phyloP scores from a whole-genome alignment of 2,888 invertebrate species.

The Antheraea assamensis region DNA sequence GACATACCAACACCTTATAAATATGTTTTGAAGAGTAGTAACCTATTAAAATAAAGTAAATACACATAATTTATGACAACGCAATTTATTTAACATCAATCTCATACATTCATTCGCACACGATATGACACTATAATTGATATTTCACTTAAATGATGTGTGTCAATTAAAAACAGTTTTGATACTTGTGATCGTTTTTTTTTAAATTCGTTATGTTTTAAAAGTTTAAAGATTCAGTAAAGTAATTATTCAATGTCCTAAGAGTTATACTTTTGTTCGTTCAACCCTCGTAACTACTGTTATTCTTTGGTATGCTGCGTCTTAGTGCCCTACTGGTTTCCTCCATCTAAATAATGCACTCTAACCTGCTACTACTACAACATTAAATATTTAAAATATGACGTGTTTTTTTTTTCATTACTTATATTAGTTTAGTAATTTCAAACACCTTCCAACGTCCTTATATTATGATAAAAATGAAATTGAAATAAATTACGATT shows the following conservation, averaged over 20 bases:
- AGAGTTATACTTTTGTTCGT: slow-evolving; percentile 74
- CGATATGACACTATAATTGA: not conserved
- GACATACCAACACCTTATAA: slow-evolving; percentile 5
- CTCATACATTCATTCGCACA: not conserved
- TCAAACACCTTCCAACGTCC: not conserved
- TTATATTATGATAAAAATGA: not conserved
- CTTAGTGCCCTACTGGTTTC: not conserved
- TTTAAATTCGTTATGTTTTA: not conserved
- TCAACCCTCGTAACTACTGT: slow-evolving; percentile 66
- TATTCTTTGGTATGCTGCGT: slow-evolving; percentile 35
- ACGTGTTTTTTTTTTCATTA: not conserved
- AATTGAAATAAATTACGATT: not conserved
- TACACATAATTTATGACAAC: not conserved
- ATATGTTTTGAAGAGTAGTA: not conserved
- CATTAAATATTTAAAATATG: not conserved
- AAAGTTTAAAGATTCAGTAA: not conserved
- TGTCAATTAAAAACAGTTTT: not conserved
- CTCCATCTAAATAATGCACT: slow-evolving; percentile 21
- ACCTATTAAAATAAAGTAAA: not conserved
- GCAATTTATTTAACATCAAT: not conserved
- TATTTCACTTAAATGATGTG: not conserved
- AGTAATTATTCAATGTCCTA: slow-evolving; percentile 40
- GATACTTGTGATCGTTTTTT: not conserved
- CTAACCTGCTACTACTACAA: not conserved
- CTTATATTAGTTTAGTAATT: not conserved